phyloP scores from a whole-genome alignment of 1,140 invertebrate genomes.

The Ceratoteleas bidentatus region DNA sequence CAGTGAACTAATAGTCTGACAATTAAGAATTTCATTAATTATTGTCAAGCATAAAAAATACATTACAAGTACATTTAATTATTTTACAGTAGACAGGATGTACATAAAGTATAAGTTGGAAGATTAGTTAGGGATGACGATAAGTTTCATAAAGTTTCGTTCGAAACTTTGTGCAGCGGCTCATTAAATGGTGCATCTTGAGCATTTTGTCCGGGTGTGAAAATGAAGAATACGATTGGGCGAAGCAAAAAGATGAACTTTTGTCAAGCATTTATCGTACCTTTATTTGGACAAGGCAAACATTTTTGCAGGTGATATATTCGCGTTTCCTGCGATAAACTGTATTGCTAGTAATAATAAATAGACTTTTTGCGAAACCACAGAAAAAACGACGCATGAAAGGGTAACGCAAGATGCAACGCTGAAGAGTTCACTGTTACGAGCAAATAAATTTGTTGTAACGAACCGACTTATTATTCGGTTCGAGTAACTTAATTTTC shows the following conservation, averaged over 20 bases:
- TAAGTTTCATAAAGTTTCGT: constrained; percentile 53
- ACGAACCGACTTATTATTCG: constrained; percentile 31
- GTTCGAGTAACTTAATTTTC: constrained; percentile 35
- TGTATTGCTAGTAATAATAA: constrained; percentile 13
- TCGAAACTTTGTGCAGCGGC: constrained; percentile 43
- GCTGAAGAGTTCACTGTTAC: background rate
- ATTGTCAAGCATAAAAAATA: no score
- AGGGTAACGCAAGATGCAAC: no score
- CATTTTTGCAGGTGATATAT: constrained; percentile 6
- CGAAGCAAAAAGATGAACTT: constrained; percentile 49
- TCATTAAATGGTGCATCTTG: constrained; percentile 54
- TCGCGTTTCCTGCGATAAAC: background rate
- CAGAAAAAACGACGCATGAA: no score
- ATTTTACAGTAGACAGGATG: no score
- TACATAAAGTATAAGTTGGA: constrained; percentile 18
- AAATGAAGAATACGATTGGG: constrained; percentile 52
- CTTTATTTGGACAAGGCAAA: constrained; percentile 23
- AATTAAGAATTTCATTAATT: no score
- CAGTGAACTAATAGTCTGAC: no score
- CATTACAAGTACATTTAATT: no score
- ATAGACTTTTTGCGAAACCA: background rate
- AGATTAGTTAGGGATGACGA: constrained; percentile 38
- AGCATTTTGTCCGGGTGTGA: constrained; percentile 41
- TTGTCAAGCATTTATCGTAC: constrained; percentile 27
- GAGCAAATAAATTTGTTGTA: constrained; percentile 16